Conservation (phyloP, 2,113 vertebrate species). For the Halichoerus grypus region DNA sequence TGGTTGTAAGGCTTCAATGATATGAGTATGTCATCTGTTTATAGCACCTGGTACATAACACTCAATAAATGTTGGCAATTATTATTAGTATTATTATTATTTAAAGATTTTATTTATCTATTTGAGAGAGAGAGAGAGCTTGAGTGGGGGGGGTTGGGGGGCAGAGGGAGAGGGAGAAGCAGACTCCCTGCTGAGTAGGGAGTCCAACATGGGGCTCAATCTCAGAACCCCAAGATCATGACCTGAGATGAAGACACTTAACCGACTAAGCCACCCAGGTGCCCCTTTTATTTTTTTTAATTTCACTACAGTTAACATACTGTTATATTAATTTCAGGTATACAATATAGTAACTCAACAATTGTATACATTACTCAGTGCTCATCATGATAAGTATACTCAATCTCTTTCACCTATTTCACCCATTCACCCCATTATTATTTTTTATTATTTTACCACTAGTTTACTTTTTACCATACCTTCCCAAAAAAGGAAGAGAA, state of each 20-base stretch:
- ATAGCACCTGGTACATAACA: background rate
- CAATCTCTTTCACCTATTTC: background rate
- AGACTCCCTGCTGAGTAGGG: background rate
- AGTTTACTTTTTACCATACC: background rate
- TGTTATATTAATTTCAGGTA: background rate
- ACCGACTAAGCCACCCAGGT: background rate
- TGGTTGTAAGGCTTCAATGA: background rate
- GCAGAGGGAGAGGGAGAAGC: background rate
- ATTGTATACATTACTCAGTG: background rate
- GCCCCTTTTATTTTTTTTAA: background rate
- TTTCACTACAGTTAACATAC: background rate
- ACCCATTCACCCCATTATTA: background rate
- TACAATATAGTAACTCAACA: background rate
- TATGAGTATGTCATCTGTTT: background rate
- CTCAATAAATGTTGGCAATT: background rate
- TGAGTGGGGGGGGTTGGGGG: background rate
- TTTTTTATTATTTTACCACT: background rate
- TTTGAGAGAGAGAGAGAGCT: background rate
- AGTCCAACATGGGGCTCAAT: background rate
- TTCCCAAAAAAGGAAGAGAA: constrained; percentile 51
- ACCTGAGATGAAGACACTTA: background rate
- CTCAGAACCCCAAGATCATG: background rate
- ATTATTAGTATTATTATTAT: background rate
- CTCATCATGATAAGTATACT: background rate
- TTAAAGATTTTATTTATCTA: background rate